Evolutionary conservation across 37 sponge, comb jelly and placozoan genomes (phyloP), one percentile per base, ranked within the genome.

Genomic region (Crambe crambe): DNA sequence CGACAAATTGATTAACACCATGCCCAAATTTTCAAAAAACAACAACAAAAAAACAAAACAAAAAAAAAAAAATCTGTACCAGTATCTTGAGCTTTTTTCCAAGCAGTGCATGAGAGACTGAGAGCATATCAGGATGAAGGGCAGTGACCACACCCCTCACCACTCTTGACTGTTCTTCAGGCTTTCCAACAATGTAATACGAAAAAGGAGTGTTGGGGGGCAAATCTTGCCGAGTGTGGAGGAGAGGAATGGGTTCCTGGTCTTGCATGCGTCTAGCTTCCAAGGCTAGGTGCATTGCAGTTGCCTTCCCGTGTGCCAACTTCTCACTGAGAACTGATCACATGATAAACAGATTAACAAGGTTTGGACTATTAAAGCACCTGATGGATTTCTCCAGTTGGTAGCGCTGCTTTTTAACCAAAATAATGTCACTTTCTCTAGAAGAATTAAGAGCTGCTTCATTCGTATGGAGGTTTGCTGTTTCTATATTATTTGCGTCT

Each of bases 161-260:
- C 2, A 74, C 37, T 32, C 59, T 6, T 18, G 58, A 57, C 38
- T 31, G 26, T 3, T 32, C 44, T 57, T 56, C 26, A 56, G n/a
- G 47, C 59, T 57, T 74, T 9, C 75, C 75, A 6, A 74, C 58
- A 37, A 57, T 26, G 42, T 18, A 74, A 74, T 32, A 35, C 17
- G 2, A 23, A 2, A 72, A n/a, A 5, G 37, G 38, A 12, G n/a
- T n/a, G n/a, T n/a, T n/a, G n/a, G n/a, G n/a, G n/a, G n/a, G n/a
- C n/a, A n/a, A n/a, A n/a, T n/a, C n/a, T n/a, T n/a, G n/a, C n/a
- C n/a, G n/a, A n/a, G n/a, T n/a, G n/a, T n/a, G n/a, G n/a, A n/a
- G n/a, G n/a, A n/a, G n/a, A n/a, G n/a, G n/a, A n/a, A n/a, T n/a
- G n/a, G 69, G 8, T 31, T 68, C 39, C 18, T 31, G 3, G 38